phyloP scores from a whole-genome alignment of 2,113 vertebrate species.

The Eudyptes chrysolophus region DNA sequence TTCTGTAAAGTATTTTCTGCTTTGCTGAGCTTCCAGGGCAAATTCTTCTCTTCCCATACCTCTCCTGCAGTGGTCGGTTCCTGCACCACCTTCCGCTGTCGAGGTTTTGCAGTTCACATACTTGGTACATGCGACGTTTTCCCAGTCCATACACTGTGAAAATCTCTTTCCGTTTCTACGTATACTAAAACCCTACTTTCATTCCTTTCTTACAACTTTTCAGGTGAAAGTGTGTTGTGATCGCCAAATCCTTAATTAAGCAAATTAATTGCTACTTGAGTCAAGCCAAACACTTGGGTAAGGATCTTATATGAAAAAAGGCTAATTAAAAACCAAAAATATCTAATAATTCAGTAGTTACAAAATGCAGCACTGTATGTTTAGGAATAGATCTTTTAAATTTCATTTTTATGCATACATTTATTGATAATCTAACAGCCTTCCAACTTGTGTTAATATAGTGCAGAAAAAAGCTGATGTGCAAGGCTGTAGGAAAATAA shows the following conservation, averaged over 20 bases:
- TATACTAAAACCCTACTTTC: not conserved
- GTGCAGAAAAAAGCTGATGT: not conserved
- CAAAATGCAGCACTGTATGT: not conserved
- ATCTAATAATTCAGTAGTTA: not conserved
- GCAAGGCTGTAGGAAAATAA: not conserved
- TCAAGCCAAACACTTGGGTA: not conserved
- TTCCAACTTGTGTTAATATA: not conserved
- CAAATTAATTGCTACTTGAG: not conserved
- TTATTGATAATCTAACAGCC: not conserved
- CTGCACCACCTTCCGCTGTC: not conserved
- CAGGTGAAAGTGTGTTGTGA: not conserved
- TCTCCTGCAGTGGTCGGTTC: not conserved
- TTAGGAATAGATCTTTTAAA: not conserved
- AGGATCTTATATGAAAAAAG: not conserved
- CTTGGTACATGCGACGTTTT: rapidly evolving
- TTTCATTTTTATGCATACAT: not conserved
- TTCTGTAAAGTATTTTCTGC: not conserved
- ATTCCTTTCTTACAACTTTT: not conserved
- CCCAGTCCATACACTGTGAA: not conserved
- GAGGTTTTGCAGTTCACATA: not conserved
- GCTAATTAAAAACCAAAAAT: not conserved
- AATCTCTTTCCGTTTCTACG: not conserved
- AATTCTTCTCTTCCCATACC: not conserved
- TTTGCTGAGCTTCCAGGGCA: not conserved
- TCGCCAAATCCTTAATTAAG: not conserved